Percentiles rank a stretch among this genome's conserved stretches.
Conservation (phyloP, 2,888 invertebrate species). For the Drosophila incognita region DNA sequence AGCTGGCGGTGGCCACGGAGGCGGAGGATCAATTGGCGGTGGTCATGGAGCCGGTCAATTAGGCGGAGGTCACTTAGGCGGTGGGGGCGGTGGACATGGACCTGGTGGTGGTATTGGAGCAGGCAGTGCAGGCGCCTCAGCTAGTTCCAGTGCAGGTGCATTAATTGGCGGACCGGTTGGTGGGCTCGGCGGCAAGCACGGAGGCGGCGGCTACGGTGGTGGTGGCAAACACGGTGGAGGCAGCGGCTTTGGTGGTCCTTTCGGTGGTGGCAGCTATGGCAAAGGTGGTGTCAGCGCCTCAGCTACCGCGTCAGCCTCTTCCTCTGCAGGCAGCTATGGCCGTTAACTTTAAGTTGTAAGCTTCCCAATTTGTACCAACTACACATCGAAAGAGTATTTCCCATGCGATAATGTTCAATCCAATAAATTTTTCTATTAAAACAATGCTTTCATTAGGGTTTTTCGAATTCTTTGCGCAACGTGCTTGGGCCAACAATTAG, state of each 20-base stretch:
- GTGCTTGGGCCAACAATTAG: conserved; percentile 2
- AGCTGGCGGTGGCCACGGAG: not conserved
- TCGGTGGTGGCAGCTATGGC: conserved; percentile 46
- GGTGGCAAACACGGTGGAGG: conserved; percentile 15
- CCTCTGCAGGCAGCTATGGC: conserved; percentile 35
- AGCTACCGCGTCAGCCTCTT: conserved; percentile 40
- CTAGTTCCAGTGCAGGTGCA: too few relatives aligned
- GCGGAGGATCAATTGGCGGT: conserved; percentile 5
- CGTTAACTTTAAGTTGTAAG: conserved; percentile 29
- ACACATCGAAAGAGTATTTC: conserved; percentile 45
- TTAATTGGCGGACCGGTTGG: too few relatives aligned
- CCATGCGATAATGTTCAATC: conserved; percentile 21
- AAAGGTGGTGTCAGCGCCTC: conserved; percentile 50
- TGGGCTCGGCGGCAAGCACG: conserved; percentile 1
- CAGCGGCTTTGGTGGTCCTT: conserved; percentile 35
- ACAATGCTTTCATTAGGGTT: conserved; percentile 11
- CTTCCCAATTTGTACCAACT: conserved; percentile 4
- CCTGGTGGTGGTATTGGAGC: too few relatives aligned
- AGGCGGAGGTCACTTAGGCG: not conserved
- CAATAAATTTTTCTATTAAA: conserved; percentile 36
- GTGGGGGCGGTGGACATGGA: not conserved
- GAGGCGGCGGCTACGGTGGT: conserved; percentile 17
- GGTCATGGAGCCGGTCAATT: conserved; percentile 5
- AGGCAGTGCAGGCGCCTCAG: too few relatives aligned
- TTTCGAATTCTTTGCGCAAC: not conserved